Evolutionary conservation across 2,113 vertebrate genomes (phyloP).

Genomic region (Noturus placidus): DNA sequence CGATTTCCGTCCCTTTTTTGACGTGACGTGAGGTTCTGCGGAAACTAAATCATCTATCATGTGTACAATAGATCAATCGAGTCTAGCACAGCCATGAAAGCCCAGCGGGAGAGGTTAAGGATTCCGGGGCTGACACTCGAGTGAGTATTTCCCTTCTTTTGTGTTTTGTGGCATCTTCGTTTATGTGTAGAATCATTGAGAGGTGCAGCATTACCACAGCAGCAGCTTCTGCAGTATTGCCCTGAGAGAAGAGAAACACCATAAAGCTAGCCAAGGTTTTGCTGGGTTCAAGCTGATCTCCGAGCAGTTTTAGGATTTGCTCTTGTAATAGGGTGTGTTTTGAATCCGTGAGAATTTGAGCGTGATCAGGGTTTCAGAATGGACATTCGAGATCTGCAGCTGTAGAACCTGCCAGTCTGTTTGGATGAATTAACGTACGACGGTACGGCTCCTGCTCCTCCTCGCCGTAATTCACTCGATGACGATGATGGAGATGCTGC

Average conservation of each 20-base stretch:
- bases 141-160: conserved; percentile 93
- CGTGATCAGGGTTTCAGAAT: not conserved
- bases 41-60: conserved; percentile 79
- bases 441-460: conserved; percentile 25
- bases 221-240: conserved; percentile 75
- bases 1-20: conserved; percentile 72
- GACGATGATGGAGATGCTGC: conserved; percentile 56
- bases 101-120: conserved; percentile 98
- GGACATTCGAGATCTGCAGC: conserved; percentile 24
- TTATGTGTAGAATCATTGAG: conserved; percentile 14
- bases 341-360: conserved; percentile 4
- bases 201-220: conserved; percentile 64
- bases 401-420: conserved; percentile 43
- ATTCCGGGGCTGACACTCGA: conserved; percentile 99
- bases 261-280: conserved; percentile 63
- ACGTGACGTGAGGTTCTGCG: conserved; percentile 68
- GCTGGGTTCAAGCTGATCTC: conserved; percentile 4
- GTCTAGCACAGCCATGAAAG: conserved; percentile 91
- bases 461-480: conserved; percentile 56
- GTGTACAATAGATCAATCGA: conserved; percentile 89
- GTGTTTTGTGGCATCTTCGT: conserved; percentile 54
- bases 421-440: conserved; percentile 48
- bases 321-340: conserved; percentile 15
- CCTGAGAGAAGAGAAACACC: conserved; percentile 19
- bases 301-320: conserved; percentile 16